Evolutionary conservation across 2,888 invertebrate genomes (phyloP).

Genomic region (Lingula anatina): DNA sequence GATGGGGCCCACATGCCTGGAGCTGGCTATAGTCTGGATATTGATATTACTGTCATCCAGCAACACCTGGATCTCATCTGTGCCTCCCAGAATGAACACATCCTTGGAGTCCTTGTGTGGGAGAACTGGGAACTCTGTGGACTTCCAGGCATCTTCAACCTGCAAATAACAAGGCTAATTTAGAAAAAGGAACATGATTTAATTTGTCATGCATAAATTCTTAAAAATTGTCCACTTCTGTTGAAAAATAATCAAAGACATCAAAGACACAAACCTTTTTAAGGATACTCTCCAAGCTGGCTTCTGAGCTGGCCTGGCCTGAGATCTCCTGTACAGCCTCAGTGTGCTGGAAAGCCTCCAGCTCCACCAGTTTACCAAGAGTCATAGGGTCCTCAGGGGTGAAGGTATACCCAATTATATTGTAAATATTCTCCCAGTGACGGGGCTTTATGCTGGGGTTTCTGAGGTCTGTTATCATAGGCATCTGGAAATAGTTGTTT

Average conservation of each 20-base stretch:
- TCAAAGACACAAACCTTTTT: constrained; percentile 65
- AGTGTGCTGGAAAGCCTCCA: constrained; percentile 70
- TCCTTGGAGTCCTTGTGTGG: constrained; percentile 78
- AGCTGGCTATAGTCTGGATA: constrained; percentile 80
- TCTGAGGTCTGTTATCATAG: constrained; percentile 73
- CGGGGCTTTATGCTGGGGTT: constrained; percentile 74
- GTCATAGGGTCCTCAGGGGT: constrained; percentile 67
- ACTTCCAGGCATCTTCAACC: constrained; percentile 81
- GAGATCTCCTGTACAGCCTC: constrained; percentile 78
- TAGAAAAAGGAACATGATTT: background rate
- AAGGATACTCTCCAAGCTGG: constrained; percentile 72
- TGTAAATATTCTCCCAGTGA: constrained; percentile 81
- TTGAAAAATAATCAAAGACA: too few relatives aligned
- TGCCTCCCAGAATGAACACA: constrained; percentile 74
- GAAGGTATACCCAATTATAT: constrained; percentile 63
- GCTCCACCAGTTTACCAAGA: constrained; percentile 64
- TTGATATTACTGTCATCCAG: constrained; percentile 83
- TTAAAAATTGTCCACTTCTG: too few relatives aligned
- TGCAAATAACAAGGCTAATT: constrained; percentile 29
- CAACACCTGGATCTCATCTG: constrained; percentile 77
- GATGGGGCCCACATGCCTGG: constrained; percentile 79
- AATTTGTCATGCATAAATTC: too few relatives aligned
- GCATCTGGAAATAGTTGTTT: constrained; percentile 48
- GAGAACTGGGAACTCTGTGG: constrained; percentile 70
- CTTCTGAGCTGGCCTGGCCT: constrained; percentile 82